Percentiles rank a stretch among this genome's conserved stretches.
These are phyloP conservation scores for Thermophis baileyi DNA, from an alignment of 2,113 vertebrate species.

Conservation along the genomic window DNA sequence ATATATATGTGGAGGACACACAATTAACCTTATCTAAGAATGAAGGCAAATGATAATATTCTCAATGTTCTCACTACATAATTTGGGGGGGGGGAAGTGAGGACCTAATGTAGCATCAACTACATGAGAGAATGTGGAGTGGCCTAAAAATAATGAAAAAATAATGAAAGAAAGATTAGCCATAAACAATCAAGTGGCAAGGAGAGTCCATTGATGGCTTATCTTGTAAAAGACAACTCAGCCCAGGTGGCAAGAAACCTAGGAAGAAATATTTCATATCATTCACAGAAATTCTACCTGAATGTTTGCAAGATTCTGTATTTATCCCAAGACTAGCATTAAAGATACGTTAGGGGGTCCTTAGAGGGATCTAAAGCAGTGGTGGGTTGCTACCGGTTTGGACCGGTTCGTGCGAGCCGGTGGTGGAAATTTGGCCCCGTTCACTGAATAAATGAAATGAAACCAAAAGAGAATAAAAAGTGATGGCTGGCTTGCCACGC, in stretches of 20 bases:
- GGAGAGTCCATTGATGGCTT: not conserved
- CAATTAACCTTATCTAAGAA: not conserved
- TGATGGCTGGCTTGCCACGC: no score
- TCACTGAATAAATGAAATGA: no score
- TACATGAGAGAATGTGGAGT: not conserved
- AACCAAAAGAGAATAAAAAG: no score
- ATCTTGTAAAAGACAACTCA: not conserved
- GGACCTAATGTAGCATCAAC: not conserved
- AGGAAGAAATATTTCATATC: not conserved
- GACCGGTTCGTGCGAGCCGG: no score
- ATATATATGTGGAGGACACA: not conserved
- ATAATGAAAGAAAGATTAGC: not conserved
- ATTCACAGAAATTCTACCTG: not conserved
- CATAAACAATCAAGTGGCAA: not conserved
- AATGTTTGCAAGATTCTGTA: not conserved
- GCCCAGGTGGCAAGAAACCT: not conserved
- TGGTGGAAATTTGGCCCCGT: no score
- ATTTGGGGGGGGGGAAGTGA: not conserved
- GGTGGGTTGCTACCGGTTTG: no score
- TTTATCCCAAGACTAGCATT: not conserved
- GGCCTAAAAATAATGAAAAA: not conserved
- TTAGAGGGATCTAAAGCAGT: not conserved
- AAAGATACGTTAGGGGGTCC: not conserved
- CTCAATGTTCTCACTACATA: not conserved
- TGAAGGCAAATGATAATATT: not conserved